Evolutionary conservation across 2,113 vertebrate genomes (phyloP), one percentile per base, ranked within the genome.

Genomic region (Macrotus californicus): DNA sequence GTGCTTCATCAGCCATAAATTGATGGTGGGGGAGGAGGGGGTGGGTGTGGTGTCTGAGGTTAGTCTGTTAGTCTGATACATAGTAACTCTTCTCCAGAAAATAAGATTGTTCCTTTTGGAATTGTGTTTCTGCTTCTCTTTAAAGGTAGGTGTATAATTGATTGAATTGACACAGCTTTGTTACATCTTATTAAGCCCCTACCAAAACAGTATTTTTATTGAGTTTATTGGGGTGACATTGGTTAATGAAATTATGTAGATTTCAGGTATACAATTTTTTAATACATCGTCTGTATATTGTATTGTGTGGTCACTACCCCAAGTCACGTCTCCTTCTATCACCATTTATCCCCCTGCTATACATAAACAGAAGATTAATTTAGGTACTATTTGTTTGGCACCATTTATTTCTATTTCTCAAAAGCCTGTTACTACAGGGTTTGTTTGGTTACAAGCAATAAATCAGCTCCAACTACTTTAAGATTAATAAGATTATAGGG

Each of bases 361-460:
- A 22, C 46, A 77, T n/a, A 92, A 31, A 70, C 67, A 93, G 50
- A 95, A 96, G 67, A 87, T 94, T 54, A 90, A 89, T 91, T 86
- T 94, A 83, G 59, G 50, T 88, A 5, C 56, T 96, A 39, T 91
- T 93, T 95, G 75, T 29, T 46, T 83, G 77, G 46, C 13, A 79
- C 61, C 31, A 41, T 77, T 89, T 96, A 84, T 94, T 96, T 80
- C 15, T 69, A 34, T 19, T 36, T 95, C n/a, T 94, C 36, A 81
- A 93, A 97, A 76, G 11, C 31, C 21, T 91, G 21, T 80, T 93
- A 50, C 94, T 96, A 70, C 48, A 94, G 39, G 18, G 13, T 89
- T 95, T 69, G 59, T 93, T 94, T 94, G 77, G 52, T 24, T 87
- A 26, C 16, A 80, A 59, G 67, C 46, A 87, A 89, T n/a, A 81